Evolutionary conservation across 2,888 invertebrate genomes (phyloP), one percentile per base, ranked within the genome.

Genomic region (Idaea straminata): DNA sequence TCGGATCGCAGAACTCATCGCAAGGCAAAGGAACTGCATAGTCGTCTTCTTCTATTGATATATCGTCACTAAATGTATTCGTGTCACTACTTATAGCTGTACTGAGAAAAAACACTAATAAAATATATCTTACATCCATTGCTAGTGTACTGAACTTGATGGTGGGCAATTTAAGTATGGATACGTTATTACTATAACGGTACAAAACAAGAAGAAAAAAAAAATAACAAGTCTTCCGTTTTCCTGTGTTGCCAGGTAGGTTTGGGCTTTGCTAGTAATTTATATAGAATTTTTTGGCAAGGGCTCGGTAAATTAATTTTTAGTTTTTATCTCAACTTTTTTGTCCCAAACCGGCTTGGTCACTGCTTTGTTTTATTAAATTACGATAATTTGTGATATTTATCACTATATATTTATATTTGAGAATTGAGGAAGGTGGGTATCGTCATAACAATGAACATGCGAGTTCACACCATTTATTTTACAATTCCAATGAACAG

Each of bases 1-100:
- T 66, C n/a, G 69, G 70, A 16, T 70, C 74, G 67, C 87, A 84
- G 64, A 70, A 81, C 6, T 74, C 75, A n/a, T 68, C 67, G 66
- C 85, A 85, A 5, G 67, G 61, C 15, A 70, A 64, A 2, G 88
- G 77, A 13, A 68, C 68, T 6, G 86, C 84, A 64, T 85, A 86
- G 7, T 79, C 72, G 47, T 73, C 74, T 34, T 83, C 78, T 35
- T 79, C 76, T 35, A 59, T 25, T 3, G 58, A 16, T 59, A 15
- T 15, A 59, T 59, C 58, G 10, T 59, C 36, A 79, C 70, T 68
- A 64, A 73, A 57, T 35, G 34, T 60, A 13, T 64, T 63, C n/a
- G 57, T 70, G 65, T 67, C 72, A 58, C 66, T 63, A 68, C 67
- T 65, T 57, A 70, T 60, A 63, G 66, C 68, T 7, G 57, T 64